phyloP scores from a whole-genome alignment of 2,888 invertebrate genomes.

The Nomada fucata region DNA sequence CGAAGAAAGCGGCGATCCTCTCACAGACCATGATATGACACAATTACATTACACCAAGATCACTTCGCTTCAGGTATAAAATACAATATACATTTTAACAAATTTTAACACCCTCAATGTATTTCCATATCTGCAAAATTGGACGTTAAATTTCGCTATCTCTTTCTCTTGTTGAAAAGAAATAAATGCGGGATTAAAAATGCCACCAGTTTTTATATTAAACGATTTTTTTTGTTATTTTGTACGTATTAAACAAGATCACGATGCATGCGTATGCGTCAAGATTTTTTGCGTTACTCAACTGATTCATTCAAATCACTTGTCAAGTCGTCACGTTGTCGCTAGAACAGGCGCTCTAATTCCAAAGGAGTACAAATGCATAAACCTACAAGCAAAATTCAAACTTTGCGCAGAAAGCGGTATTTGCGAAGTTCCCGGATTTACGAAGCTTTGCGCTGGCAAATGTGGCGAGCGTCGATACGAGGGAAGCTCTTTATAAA shows the following conservation, averaged over 20 bases:
- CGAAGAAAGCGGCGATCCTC: slow-evolving; percentile 97
- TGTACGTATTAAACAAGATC: neutral
- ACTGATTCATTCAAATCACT: slow-evolving; percentile 6
- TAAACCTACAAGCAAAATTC: slow-evolving; percentile 34
- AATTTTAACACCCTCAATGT: neutral
- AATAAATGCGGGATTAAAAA: no score
- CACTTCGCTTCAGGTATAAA: slow-evolving; percentile 92
- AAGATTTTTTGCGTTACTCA: neutral
- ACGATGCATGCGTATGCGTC: neutral
- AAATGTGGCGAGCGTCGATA: slow-evolving; percentile 98
- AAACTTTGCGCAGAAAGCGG: slow-evolving; percentile 90
- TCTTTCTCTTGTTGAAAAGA: no score
- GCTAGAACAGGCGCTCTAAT: slow-evolving; percentile 30
- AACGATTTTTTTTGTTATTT: no score
- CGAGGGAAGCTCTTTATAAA: slow-evolving; percentile 91
- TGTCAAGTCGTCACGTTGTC: slow-evolving; percentile 23
- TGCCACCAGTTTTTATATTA: no score
- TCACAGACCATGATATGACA: slow-evolving; percentile 97
- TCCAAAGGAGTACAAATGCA: slow-evolving; percentile 32
- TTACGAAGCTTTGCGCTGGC: slow-evolving; percentile 94
- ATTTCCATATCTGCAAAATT: no score
- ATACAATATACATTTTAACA: neutral
- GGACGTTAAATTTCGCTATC: no score
- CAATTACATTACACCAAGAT: slow-evolving; percentile 97
- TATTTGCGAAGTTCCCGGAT: slow-evolving; percentile 95